A percentile compares a stretch with the other conserved stretches of the same genome.
phyloP scores from a whole-genome alignment of 2,888 invertebrate species.

The Dermolepida albohirtum region DNA sequence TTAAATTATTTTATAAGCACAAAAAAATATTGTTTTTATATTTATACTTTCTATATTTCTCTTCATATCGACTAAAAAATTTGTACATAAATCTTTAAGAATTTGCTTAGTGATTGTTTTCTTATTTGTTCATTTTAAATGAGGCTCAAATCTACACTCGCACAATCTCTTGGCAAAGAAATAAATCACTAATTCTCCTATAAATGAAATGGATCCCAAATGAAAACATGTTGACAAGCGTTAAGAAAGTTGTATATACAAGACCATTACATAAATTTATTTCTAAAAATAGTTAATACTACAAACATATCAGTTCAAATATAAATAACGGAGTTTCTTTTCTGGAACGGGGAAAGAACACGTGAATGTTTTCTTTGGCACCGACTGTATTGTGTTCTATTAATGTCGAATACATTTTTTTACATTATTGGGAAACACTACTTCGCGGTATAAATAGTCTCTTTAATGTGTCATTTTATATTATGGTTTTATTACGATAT shows the following conservation, averaged over 20 bases:
- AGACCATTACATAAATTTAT: conserved; percentile 24
- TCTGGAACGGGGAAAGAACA: conserved; percentile 17
- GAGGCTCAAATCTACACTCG: no score
- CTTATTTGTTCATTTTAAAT: no score
- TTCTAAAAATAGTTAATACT: conserved; percentile 25
- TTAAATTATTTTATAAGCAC: no score
- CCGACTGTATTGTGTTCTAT: conserved; percentile 27
- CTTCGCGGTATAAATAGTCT: conserved; percentile 7
- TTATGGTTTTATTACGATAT: conserved; percentile 13
- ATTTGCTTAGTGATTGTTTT: no score
- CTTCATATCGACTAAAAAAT: no score
- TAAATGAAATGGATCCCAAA: not conserved
- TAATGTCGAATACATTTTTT: conserved; percentile 33
- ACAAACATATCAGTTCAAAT: conserved; percentile 21
- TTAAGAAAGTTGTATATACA: conserved; percentile 16
- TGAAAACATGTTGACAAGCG: conserved; percentile 16
- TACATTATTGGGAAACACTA: conserved; percentile 20
- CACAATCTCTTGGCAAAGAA: no score
- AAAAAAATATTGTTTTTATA: no score
- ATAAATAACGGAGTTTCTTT: conserved; percentile 20
- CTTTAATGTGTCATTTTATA: conserved; percentile 5
- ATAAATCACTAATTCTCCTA: no score
- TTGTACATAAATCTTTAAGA: no score
- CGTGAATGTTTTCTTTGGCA: conserved; percentile 16
- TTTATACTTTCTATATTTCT: no score